phyloP scores from a whole-genome alignment of 2,113 vertebrate species.

The Paramisgurnus dabryanus region DNA sequence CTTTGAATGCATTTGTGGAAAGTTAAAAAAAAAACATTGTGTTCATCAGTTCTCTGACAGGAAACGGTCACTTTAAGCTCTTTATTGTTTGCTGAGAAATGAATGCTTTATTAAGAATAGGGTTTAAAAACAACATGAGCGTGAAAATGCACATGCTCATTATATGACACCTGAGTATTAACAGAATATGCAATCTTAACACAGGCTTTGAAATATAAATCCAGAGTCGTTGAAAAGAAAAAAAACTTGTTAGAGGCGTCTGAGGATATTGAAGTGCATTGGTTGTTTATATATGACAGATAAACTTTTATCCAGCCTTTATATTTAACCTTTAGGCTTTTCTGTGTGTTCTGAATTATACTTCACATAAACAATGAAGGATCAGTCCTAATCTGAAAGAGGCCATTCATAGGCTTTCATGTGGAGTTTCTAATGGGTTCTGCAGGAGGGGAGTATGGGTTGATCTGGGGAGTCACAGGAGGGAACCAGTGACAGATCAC shows the following conservation, averaged over 20 bases:
- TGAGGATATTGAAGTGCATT: conserved; percentile 2
- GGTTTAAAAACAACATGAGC: neutral
- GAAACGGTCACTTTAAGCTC: neutral
- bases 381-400: conserved; percentile 56
- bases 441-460: neutral
- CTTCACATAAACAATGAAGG: conserved; percentile 49
- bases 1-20: neutral
- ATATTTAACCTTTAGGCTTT: conserved; percentile 55
- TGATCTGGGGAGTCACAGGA: conserved; percentile 12
- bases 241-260: neutral
- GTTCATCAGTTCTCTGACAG: neutral
- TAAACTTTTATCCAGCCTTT: conserved; percentile 54
- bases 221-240: neutral
- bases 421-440: conserved; percentile 37
- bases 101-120: neutral
- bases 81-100: neutral
- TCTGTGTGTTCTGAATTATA: conserved; percentile 56
- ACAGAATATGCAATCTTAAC: neutral
- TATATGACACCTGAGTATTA: neutral
- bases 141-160: neutral
- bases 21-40: too few species aligned
- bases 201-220: neutral
- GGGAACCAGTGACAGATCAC: conserved; percentile 27
- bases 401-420: conserved; percentile 50
- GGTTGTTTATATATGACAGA: conserved; percentile 37